Base-by-base conservation (phyloP, 1,140 invertebrate genomes). In the Bombus ignitus region DNA sequence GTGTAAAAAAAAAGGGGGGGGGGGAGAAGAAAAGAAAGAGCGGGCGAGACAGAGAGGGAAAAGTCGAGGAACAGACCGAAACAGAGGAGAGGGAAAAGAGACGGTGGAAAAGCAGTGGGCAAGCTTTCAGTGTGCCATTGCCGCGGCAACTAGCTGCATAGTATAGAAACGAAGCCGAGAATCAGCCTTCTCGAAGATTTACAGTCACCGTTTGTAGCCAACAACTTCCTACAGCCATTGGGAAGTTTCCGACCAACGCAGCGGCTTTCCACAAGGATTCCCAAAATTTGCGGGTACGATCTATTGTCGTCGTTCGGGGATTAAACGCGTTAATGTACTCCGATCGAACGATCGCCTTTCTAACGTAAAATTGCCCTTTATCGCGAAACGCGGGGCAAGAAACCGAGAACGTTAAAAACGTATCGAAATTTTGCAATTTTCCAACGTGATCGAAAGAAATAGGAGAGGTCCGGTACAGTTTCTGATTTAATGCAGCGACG, bases 51-150 rank as follows among this genome's bases (percentile, higher is more conserved):
- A 44, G 37, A 9, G 37, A 25, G 10, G 37, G 9, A 4, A 39
- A 71, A 39, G 22, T 12, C 37, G 70, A 13, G 28, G 22, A 15
- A 62, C 25, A 59, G 39, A 22, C 6, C 9, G 32, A 42, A 2
- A 10, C 0, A 18, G 22, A 10, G 68, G 32, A 12, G 18, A 57
- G 10, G 10, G 35, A 25, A 13, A 35, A 35, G 73, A 37, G 53
- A 6, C 5, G 62, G 4, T 10, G 37, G 25, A 28, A 39, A 59
- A 32, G 68, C 9, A 53, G 15, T 1, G 22, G 10, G 68, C 68
- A 62, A 89, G 75, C 72, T 75, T 71, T n/a, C 37, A 81, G 68
- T 35, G 80, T 25, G 83, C 37, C 79, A 81, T 89, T 37, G 85
- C 57, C 81, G 73, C 82, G 73, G 81, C 89, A 87, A 89, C 79